phyloP scores from a whole-genome alignment of 2,113 vertebrate species.

The Triplophysa tibetana region DNA sequence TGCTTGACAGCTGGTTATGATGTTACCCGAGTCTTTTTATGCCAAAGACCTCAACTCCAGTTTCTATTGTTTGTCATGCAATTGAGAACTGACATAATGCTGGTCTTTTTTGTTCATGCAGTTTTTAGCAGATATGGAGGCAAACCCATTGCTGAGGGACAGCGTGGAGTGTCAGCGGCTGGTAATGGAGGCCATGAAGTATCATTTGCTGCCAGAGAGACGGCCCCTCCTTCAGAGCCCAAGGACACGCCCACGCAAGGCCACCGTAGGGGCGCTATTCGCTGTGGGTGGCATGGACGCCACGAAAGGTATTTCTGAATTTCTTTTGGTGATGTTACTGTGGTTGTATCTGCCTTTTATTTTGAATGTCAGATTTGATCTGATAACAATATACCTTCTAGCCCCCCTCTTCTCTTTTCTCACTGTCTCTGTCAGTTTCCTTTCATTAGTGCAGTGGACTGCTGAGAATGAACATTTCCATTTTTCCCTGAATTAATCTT shows the following conservation, averaged over 20 bases:
- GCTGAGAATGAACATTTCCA: neutral
- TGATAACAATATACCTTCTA: neutral
- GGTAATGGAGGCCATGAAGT: conserved; percentile 99
- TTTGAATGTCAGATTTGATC: neutral
- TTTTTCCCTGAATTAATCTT: neutral
- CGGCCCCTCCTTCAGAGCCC: conserved; percentile 93
- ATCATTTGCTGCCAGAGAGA: conserved; percentile 93
- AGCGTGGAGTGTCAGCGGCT: conserved; percentile 96
- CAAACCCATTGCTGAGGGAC: conserved; percentile 87
- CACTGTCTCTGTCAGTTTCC: neutral
- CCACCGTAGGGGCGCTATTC: conserved; percentile 93
- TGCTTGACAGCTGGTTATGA: neutral
- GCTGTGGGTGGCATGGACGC: conserved; percentile 97
- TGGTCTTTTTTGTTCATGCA: conserved; percentile 60
- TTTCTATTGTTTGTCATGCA: neutral
- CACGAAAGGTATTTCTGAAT: conserved; percentile 78
- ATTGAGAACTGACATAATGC: neutral
- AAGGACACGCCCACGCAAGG: conserved; percentile 93
- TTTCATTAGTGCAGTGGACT: neutral
- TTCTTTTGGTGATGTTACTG: neutral
- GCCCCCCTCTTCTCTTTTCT: neutral
- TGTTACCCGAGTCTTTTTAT: neutral
- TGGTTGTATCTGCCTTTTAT: neutral
- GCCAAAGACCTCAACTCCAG: neutral
- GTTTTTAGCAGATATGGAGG: conserved; percentile 97